Percentiles rank a stretch among this genome's conserved stretches.
phyloP scores from a whole-genome alignment of 2,113 vertebrate genomes.

The Gymnobelideus leadbeateri region DNA sequence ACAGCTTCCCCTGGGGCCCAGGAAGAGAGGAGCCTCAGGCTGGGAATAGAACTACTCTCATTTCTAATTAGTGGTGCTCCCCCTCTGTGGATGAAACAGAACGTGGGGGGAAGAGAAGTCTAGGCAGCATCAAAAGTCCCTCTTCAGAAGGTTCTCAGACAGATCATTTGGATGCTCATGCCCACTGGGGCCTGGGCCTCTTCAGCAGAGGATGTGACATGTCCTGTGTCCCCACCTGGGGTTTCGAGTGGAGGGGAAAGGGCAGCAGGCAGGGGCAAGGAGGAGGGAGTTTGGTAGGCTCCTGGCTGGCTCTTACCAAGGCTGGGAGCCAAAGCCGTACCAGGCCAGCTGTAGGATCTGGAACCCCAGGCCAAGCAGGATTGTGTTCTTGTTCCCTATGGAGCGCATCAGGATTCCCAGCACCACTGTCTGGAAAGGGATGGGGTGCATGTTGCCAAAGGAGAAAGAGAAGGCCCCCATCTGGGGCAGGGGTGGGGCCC shows the following conservation, averaged over 20 bases:
- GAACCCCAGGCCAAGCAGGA: conserved; percentile 93
- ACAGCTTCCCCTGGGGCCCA: not conserved
- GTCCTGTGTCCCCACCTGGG: not conserved
- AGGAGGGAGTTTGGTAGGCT: not conserved
- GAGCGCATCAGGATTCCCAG: conserved; percentile 94
- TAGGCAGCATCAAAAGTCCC: too few relatives aligned
- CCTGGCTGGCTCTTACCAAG: conserved; percentile 88
- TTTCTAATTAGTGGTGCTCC: not conserved
- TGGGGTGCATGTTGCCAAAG: not conserved
- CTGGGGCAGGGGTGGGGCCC: not conserved
- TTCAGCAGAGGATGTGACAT: too few relatives aligned
- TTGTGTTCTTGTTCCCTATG: conserved; percentile 95
- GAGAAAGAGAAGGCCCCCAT: not conserved
- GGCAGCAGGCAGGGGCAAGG: not conserved
- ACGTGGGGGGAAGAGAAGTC: not conserved
- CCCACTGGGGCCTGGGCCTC: too few relatives aligned
- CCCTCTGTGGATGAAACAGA: too few relatives aligned
- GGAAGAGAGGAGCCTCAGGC: too few relatives aligned
- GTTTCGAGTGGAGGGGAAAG: not conserved
- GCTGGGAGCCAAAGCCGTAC: conserved; percentile 95
- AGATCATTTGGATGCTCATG: not conserved
- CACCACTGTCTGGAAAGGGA: conserved; percentile 88
- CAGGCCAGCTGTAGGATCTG: conserved; percentile 95
- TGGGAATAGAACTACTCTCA: not conserved
- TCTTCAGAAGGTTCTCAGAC: not conserved